Conservation (phyloP, 2,113 vertebrate genomes). For the Embiotoca jacksoni region DNA sequence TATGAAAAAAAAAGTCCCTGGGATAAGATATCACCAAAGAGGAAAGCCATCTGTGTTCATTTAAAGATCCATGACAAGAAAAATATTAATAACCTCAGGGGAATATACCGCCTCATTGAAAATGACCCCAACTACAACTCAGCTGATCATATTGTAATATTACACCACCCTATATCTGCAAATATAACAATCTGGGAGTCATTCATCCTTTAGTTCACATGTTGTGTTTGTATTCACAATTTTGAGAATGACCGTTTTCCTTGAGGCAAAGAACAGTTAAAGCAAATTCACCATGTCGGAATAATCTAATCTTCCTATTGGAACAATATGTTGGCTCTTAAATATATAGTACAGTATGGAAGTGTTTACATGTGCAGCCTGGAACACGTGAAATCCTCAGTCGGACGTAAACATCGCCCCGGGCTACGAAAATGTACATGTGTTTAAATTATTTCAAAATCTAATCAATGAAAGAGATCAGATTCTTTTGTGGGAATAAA, state of each 20-base stretch:
- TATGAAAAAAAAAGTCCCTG: not conserved
- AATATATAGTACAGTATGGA: not conserved
- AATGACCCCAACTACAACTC: conserved; percentile 1
- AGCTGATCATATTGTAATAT: conserved; percentile 12
- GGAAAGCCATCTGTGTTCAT: not conserved
- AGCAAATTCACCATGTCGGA: conserved; percentile 29
- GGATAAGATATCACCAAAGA: not conserved
- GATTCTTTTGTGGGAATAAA: not conserved
- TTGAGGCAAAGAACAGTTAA: conserved; percentile 28
- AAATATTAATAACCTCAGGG: not conserved
- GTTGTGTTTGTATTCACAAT: conserved; percentile 4
- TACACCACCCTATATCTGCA: not conserved
- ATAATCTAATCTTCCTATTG: conserved; percentile 54
- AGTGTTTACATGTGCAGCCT: conserved; percentile 11
- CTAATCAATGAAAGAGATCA: not conserved
- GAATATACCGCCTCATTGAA: not conserved
- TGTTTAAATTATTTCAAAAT: not conserved
- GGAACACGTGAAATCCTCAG: conserved; percentile 1
- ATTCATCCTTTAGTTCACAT: not conserved
- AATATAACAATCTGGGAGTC: not conserved
- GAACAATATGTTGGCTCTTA: conserved; percentile 28
- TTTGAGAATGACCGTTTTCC: conserved; percentile 16
- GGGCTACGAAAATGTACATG: not conserved
- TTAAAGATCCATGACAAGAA: conserved; percentile 1
- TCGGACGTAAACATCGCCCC: not conserved